Base-by-base conservation (phyloP, 1,140 invertebrate genomes). In the Neodiprion pinetum region DNA sequence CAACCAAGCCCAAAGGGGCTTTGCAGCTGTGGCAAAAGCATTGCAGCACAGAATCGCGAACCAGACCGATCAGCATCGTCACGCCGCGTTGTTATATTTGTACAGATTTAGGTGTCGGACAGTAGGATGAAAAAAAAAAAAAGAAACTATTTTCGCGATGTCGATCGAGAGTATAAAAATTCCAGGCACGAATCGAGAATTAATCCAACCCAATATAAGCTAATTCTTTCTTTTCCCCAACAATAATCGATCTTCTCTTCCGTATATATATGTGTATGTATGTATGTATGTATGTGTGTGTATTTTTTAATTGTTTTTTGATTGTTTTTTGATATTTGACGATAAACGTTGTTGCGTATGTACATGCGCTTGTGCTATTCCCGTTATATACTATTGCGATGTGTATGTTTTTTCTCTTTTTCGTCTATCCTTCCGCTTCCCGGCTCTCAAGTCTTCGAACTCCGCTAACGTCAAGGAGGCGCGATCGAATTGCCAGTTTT, bases 11-110 rank as follows among this genome's bases (percentile, higher is more conserved):
- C 78, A 95, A 89, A 76, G 94, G 94, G 83, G 93, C 94, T 85
- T 94, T 93, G 92, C 95, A 96, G 88, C 94, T 94, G 87, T 95
- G 94, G 90, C 95, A 96, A 90, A 96, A 96, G 90, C 95, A 96
- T 90, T 95, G 94, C 92, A 96, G 91, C 85, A 96, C 93, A 81
- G 94, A 95, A 87, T 96, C 94, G 86, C 93, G 93, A 83, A 96
- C 94, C 82, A 96, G 91, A 88, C 92, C 93, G 90, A 96, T 94
- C 89, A 96, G 89, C 94, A 96, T 96, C 78, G 87, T 92, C 88
- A 82, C 82, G 81, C 81, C 69, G 71, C 75, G 61, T 72, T 49
- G 61, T 72, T 49, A 48, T 53, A 70, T 69, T 72, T 75, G 12
- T 14, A 68, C 21, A 17, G 47, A 14, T 28, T 73, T 23, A 14